Conservation (phyloP, 2,888 invertebrate species). For the Harpalus rubripes region DNA sequence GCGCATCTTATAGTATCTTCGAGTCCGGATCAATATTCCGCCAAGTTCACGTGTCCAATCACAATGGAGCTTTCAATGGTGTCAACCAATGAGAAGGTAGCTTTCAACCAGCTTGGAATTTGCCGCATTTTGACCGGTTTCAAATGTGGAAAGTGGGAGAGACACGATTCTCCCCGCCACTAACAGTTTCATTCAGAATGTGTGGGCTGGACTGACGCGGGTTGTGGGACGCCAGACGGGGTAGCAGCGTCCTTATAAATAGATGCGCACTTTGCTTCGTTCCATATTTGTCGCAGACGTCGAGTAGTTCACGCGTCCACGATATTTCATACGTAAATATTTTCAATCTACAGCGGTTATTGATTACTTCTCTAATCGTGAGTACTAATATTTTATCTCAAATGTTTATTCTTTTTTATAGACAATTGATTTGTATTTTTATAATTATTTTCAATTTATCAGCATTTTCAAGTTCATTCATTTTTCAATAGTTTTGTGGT, state of each 20-base stretch:
- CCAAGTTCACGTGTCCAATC: slow-evolving; percentile 25
- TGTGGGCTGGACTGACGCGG: slow-evolving; percentile 81
- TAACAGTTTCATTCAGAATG: slow-evolving; percentile 83
- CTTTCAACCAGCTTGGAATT: slow-evolving; percentile 45
- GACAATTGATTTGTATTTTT: background rate
- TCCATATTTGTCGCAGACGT: slow-evolving; percentile 45
- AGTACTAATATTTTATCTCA: slow-evolving; percentile 30
- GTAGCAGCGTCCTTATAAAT: slow-evolving; percentile 69
- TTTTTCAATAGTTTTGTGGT: background rate
- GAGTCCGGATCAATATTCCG: slow-evolving; percentile 60
- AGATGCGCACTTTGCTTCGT: slow-evolving; percentile 45
- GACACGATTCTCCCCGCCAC: slow-evolving; percentile 72
- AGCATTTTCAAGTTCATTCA: background rate
- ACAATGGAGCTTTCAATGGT: slow-evolving; percentile 19
- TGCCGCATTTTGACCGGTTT: slow-evolving; percentile 66
- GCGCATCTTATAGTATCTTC: slow-evolving; percentile 65
- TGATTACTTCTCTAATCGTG: slow-evolving; percentile 19
- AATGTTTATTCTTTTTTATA: background rate
- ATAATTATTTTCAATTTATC: background rate
- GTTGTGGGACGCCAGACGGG: slow-evolving; percentile 79
- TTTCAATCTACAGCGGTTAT: slow-evolving; percentile 1
- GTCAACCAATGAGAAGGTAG: slow-evolving; percentile 26
- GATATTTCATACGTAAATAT: slow-evolving; percentile 20
- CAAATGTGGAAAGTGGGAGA: slow-evolving; percentile 58
- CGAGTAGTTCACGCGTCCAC: slow-evolving; percentile 18